Evolutionary conservation across 2,888 invertebrate species (phyloP).

Genomic region (Aspidiotus rigidus): DNA sequence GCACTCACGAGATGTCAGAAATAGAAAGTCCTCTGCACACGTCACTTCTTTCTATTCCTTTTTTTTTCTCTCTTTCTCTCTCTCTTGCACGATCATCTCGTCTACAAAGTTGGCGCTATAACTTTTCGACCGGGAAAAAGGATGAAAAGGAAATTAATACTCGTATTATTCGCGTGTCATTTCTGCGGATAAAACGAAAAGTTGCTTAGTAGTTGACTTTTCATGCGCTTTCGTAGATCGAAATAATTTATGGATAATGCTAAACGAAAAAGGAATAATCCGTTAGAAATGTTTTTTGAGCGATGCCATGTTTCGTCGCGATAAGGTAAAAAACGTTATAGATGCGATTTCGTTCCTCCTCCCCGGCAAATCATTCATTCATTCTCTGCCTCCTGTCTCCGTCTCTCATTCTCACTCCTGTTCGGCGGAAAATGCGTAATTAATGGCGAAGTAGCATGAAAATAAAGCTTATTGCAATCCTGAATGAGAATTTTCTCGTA

Average conservation of each 20-base stretch:
- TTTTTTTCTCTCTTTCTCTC: no score
- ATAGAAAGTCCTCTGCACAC: no score
- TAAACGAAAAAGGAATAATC: background rate
- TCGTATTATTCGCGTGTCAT: no score
- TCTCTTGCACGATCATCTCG: no score
- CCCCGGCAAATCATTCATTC: no score
- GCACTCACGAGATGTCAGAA: no score
- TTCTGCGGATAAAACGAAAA: background rate
- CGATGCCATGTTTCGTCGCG: constrained; percentile 4
- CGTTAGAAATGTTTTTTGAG: constrained; percentile 3
- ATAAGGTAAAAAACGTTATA: constrained; percentile 1
- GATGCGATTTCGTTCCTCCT: background rate
- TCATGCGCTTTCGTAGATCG: constrained; percentile 2
- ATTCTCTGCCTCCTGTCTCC: background rate
- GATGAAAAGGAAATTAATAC: no score
- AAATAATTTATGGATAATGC: constrained; percentile 2
- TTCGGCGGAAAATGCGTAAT: background rate
- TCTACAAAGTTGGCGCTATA: no score
- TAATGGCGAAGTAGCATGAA: constrained; percentile 4
- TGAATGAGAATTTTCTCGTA: constrained; percentile 4
- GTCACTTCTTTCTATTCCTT: no score
- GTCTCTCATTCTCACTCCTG: background rate
- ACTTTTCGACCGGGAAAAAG: no score
- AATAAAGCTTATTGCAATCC: constrained; percentile 4
- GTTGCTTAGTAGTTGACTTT: background rate